Conservation (phyloP, 2,797 vertebrate species). For the Diceros bicornis region DNA sequence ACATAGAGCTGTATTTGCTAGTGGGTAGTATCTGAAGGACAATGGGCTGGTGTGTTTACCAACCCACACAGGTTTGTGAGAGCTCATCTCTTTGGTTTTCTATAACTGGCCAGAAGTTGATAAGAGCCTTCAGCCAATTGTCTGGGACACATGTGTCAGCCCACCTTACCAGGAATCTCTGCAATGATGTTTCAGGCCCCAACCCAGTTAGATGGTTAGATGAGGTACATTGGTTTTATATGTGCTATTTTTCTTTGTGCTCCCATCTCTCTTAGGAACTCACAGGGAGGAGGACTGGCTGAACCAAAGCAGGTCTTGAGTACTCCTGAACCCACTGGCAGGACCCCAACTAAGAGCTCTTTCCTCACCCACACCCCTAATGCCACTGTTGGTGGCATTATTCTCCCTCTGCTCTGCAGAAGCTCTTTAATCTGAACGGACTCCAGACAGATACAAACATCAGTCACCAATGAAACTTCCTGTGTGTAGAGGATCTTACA, state of each 20-base stretch:
- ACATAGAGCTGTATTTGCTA: not conserved
- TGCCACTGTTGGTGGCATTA: no score
- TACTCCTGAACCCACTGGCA: not conserved
- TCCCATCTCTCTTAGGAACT: not conserved
- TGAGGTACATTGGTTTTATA: not conserved
- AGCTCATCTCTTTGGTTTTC: not conserved
- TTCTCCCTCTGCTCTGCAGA: not conserved
- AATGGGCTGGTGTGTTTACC: not conserved
- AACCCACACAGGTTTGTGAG: not conserved
- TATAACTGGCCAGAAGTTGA: not conserved
- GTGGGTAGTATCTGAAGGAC: conserved; percentile 6
- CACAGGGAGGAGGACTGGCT: not conserved
- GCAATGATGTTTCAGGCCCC: not conserved
- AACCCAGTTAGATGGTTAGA: not conserved
- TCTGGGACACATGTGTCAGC: not conserved
- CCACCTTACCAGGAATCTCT: not conserved
- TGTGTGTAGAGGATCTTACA: not conserved
- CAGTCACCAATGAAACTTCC: not conserved
- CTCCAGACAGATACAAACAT: not conserved
- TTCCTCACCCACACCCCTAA: not conserved
- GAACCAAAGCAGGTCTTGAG: not conserved
- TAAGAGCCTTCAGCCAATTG: not conserved
- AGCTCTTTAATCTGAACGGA: not conserved
- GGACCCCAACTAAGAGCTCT: not conserved
- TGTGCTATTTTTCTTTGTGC: not conserved